Evolutionary conservation across 2,888 invertebrate species (phyloP), one percentile per base, ranked within the genome.

Genomic region (Rosalia funebris): DNA sequence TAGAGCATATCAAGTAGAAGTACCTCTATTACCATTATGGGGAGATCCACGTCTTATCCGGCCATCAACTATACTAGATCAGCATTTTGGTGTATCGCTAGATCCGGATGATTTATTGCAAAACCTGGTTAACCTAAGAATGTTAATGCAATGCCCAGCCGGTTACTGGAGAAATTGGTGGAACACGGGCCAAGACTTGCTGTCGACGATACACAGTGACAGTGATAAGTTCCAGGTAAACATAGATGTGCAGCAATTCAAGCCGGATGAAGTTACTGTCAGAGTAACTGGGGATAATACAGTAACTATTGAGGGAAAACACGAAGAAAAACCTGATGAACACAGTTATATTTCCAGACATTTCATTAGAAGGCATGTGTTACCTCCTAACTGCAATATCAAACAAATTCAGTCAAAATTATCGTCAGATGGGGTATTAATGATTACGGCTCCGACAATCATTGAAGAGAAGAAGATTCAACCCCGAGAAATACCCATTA

Each of bases 361-460:
- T 36, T 48, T 48, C 16, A 12, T 48, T 17, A 36, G 48, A 19
- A 48, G 10, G 10, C 36, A 25, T 25, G 25, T 25, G 7, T 7
- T 25, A 5, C 25, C 25, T 25, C 7, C 36, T 7, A 37, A 37
- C 16, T 48, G 37, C 36, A 36, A 48, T 11, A 16, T 48, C 0
- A 20, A 17, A 11, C 19, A 37, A 14, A 19, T 48, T 2, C 36
- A 48, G 19, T 36, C 48, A 1, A 36, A 48, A n/a, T 10, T 48
- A 16, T 48, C 48, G 1, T 37, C 48, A 1, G 48, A 48, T 48
- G 46, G 46, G n/a, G 17, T 46, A 16, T 34, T 46, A 11, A 46
- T 34, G 5, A 17, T 46, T 32, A 4, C 3, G 10, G 46, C 46
- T 32, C 46, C 46, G 2, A 46, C n/a, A 32, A 4, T 15, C 15